phyloP scores from a whole-genome alignment of 2,797 vertebrate species.

The Zenarchopterus dispar region DNA sequence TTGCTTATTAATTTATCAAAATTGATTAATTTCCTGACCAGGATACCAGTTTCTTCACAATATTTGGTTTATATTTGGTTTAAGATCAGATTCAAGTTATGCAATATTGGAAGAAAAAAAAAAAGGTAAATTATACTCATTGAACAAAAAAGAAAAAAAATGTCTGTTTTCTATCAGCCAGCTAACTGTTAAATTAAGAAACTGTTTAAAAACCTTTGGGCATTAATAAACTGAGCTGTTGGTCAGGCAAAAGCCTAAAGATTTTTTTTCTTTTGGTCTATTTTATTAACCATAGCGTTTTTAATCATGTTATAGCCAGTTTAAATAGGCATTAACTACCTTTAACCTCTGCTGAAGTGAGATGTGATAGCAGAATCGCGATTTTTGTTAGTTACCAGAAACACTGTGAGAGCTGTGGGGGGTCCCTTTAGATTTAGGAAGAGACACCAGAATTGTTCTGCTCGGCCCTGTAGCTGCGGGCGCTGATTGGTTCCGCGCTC shows the following conservation, averaged over 20 bases:
- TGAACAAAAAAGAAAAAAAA: too few relatives aligned
- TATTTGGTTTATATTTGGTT: neutral
- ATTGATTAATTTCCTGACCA: neutral
- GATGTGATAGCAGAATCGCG: neutral
- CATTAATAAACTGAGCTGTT: neutral
- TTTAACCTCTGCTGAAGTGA: neutral
- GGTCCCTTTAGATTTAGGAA: neutral
- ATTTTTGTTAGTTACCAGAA: neutral
- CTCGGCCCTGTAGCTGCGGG: constrained; percentile 30
- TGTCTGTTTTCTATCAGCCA: too few relatives aligned
- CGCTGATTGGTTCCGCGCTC: constrained; percentile 13
- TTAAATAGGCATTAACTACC: neutral
- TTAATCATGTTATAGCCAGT: neutral
- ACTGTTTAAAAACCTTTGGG: neutral
- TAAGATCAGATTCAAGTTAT: neutral
- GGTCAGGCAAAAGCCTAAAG: too few relatives aligned
- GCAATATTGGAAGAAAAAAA: fast-evolving
- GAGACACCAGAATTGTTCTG: neutral
- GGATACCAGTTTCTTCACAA: neutral
- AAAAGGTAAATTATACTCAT: too few relatives aligned
- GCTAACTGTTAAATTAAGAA: neutral
- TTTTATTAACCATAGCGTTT: too few relatives aligned
- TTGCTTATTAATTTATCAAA: neutral
- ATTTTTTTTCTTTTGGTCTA: too few relatives aligned
- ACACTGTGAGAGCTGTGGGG: too few relatives aligned